Base-by-base conservation (phyloP, 2,888 invertebrate genomes). In the Macaria notata region DNA sequence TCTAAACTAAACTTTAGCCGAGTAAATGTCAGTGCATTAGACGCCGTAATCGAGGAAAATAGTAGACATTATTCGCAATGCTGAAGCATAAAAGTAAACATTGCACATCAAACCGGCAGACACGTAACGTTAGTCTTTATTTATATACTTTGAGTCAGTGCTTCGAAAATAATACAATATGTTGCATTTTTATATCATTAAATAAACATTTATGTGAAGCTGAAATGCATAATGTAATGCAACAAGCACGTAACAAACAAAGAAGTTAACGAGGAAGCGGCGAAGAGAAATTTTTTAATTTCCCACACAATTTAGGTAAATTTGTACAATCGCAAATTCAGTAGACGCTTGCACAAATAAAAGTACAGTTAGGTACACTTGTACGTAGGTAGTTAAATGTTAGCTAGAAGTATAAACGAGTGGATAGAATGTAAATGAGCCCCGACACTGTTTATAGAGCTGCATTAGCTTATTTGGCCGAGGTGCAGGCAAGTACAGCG, bases 1-100 rank as follows among this genome's bases (percentile, higher is more conserved):
- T 75, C 66, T 72, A 63, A 63, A 61, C 65, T 72, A 63, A 63
- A 62, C 61, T 66, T 56, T 59, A 68, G 63, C 57, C 60, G 53
- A 59, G 45, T 59, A 65, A 61, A 62, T 62, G 53, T 61, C 58
- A 61, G 53, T 9, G 9, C 31, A 39, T 47, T 19, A 49, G 30
- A 38, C 36, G 31, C 31, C 44, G 53, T 29, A 31, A 50, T 50
- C 42, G 31, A 49, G 50, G 47, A 54, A 50, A 56, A 45, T 46
- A 5, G 33, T 38, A n/a, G 5, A 48, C 4, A 31, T 41, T 47
- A 36, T 7, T 19, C 19, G 19, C 19, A 19, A 19, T 19, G 2
- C 19, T 19, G 19, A 19, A 19, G 19, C 19, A 19, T 19, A 19
- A 19, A 19, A 19, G 19, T 19, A 19, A 19, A 19, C 19, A 19